Evolutionary conservation across 2,888 invertebrate genomes (phyloP).

Genomic region (Papilio protenor): DNA sequence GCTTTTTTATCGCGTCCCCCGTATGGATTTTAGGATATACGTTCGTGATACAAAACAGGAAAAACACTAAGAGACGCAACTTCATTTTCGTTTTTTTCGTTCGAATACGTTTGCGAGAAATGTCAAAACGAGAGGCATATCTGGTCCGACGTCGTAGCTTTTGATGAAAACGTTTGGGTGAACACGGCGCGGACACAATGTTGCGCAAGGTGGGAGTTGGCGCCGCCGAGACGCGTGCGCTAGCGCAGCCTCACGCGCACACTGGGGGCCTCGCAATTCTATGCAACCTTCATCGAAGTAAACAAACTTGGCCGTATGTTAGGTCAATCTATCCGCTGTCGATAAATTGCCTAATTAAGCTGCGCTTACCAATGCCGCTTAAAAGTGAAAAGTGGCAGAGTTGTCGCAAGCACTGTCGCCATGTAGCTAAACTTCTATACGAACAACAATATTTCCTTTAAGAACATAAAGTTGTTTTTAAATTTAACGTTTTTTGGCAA

Average conservation of each 20-base stretch:
- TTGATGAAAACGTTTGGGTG: conserved; percentile 65
- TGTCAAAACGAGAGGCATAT: conserved; percentile 66
- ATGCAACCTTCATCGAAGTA: conserved; percentile 82
- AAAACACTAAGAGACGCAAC: conserved; percentile 72
- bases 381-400: conserved; percentile 6
- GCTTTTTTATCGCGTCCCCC: conserved; percentile 72
- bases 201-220: conserved; percentile 76
- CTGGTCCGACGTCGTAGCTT: conserved; percentile 63
- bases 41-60: conserved; percentile 67
- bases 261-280: conserved; percentile 82
- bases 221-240: conserved; percentile 83
- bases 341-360: conserved; percentile 45
- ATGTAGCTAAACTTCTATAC: no score
- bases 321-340: conserved; percentile 58
- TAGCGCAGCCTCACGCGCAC: conserved; percentile 79
- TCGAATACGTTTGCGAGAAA: conserved; percentile 56
- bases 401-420: background rate
- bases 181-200: conserved; percentile 65
- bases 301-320: conserved; percentile 74
- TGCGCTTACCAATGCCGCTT: conserved; percentile 36
- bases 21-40: conserved; percentile 71
- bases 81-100: conserved; percentile 68
- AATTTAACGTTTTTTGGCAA: background rate
- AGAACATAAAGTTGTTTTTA: background rate
- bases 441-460: background rate